Evolutionary conservation across 2,888 invertebrate species (phyloP).

Genomic region (Acanthosepion lycidas): DNA sequence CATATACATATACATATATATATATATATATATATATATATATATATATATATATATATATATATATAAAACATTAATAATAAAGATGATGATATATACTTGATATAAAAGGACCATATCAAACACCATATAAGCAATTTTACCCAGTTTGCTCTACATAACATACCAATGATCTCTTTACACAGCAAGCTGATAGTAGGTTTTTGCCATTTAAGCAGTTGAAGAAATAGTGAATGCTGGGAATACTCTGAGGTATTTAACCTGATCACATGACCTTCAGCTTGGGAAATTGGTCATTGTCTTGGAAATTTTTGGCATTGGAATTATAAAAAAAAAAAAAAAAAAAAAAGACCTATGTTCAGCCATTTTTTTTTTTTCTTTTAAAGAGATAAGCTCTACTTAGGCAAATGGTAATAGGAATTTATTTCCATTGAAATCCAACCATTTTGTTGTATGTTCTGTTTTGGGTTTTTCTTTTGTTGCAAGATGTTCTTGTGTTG

Average conservation of each 20-base stretch:
- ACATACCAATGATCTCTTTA: not conserved
- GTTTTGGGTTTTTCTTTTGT: not conserved
- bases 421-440: not conserved
- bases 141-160: not conserved
- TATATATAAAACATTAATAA: no score
- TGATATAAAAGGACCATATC: no score
- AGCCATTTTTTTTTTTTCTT: no score
- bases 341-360: not conserved
- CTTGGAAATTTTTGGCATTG: not conserved
- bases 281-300: not conserved
- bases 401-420: not conserved
- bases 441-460: not conserved
- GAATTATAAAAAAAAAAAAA: not conserved
- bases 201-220: not conserved
- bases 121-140: no score
- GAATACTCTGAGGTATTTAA: not conserved
- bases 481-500: constrained; percentile 22
- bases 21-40: no score
- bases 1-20: no score
- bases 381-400: no score
- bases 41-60: no score
- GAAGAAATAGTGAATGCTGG: not conserved
- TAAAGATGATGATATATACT: no score
- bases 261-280: not conserved
- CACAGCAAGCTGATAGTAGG: not conserved